phyloP scores from a whole-genome alignment of 1,140 invertebrate species.

The Scaptomyza graminum region DNA sequence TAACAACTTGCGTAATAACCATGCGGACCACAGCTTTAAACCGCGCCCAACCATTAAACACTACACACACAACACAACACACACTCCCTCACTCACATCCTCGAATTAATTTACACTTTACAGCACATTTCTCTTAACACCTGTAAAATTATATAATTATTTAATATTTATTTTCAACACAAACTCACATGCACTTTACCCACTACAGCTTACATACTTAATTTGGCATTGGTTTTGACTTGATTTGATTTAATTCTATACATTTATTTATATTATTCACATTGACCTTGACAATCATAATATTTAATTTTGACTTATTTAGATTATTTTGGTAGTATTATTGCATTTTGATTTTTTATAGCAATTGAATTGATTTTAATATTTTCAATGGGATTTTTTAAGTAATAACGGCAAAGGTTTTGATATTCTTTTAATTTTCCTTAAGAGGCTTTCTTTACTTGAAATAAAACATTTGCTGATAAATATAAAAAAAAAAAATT shows the following conservation, averaged over 20 bases:
- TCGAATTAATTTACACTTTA: neutral
- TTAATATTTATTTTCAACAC: neutral
- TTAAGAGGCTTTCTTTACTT: too few relatives aligned
- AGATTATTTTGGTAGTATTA: neutral
- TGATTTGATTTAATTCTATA: constrained; percentile 1
- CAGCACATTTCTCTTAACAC: neutral
- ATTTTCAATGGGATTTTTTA: neutral
- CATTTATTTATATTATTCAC: constrained; percentile 1
- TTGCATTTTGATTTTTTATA: neutral
- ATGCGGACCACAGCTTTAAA: constrained; percentile 41
- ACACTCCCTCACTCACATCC: constrained; percentile 1
- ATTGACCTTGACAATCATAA: neutral
- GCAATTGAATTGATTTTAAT: neutral
- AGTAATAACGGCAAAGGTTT: too few relatives aligned
- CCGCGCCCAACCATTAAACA: constrained; percentile 19
- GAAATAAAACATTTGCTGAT: too few relatives aligned
- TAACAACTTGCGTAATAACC: constrained; percentile 17
- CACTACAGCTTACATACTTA: constrained; percentile 40
- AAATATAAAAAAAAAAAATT: too few relatives aligned
- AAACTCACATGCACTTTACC: neutral
- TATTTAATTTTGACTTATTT: neutral
- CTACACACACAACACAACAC: constrained; percentile 15
- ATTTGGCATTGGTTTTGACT: constrained; percentile 43
- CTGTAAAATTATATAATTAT: neutral
- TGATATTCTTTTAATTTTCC: too few relatives aligned